These are phyloP conservation scores for Zaprionus camerounensis DNA, from an alignment of 1,140 invertebrate genomes.

Conservation along the genomic window DNA sequence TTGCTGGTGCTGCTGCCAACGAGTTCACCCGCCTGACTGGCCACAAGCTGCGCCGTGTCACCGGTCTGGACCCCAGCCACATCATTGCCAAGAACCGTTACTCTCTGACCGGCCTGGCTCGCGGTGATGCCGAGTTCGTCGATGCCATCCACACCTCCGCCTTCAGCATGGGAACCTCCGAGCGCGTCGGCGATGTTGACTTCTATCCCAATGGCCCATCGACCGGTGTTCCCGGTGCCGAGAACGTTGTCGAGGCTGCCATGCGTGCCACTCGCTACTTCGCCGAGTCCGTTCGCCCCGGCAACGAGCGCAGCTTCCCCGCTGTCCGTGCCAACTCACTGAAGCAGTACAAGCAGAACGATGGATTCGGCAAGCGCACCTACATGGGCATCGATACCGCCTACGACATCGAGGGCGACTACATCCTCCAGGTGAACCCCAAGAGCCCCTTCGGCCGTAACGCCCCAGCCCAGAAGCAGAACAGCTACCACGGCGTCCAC, in stretches of 20 bases:
- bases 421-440: conserved; percentile 78
- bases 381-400: conserved; percentile 78
- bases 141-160: conserved; percentile 91
- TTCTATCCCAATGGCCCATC: conserved; percentile 92
- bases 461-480: conserved; percentile 70
- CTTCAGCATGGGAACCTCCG: conserved; percentile 89
- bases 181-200: conserved; percentile 89
- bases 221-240: conserved; percentile 85
- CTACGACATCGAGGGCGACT: conserved; percentile 72
- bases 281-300: conserved; percentile 86
- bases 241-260: conserved; percentile 87
- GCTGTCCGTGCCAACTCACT: conserved; percentile 72
- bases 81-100: conserved; percentile 87
- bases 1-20: conserved; percentile 86
- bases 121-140: conserved; percentile 86
- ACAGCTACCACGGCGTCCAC: conserved; percentile 26
- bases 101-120: conserved; percentile 85
- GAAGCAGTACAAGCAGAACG: conserved; percentile 71
- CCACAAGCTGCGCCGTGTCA: conserved; percentile 86
- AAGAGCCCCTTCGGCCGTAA: conserved; percentile 77
- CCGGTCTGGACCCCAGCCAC: conserved; percentile 89
- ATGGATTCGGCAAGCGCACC: conserved; percentile 72
- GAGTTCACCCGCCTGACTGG: conserved; percentile 86
- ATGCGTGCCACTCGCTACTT: conserved; percentile 87
- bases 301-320: conserved; percentile 77